Conservation (phyloP, 2,797 vertebrate species). For the Sarcoramphus papa region DNA sequence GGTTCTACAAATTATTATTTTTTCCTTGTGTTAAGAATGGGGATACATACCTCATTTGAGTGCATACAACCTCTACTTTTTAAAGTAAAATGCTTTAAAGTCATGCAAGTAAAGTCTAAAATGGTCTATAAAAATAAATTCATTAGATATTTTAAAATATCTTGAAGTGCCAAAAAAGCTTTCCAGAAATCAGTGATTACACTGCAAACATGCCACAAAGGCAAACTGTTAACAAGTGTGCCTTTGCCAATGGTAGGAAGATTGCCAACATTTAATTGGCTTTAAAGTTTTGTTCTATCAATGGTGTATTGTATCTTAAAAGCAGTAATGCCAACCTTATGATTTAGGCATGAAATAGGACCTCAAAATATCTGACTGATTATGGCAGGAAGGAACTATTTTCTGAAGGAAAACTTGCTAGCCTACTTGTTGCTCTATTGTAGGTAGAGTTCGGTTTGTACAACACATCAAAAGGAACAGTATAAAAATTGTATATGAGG, state of each 20-base stretch:
- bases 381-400: not conserved
- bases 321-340: slow-evolving; percentile 69
- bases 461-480: slow-evolving; percentile 11
- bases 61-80: slow-evolving; percentile 42
- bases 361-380: slow-evolving; percentile 40
- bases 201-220: slow-evolving; percentile 64
- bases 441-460: slow-evolving; percentile 20
- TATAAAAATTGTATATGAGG: not conserved
- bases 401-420: slow-evolving; percentile 48
- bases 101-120: slow-evolving; percentile 59
- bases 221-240: slow-evolving; percentile 72
- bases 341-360: slow-evolving; percentile 46
- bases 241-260: slow-evolving; percentile 68
- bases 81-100: slow-evolving; percentile 44
- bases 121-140: slow-evolving; percentile 70
- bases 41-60: slow-evolving; percentile 42
- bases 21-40: slow-evolving; percentile 55
- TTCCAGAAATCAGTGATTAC: slow-evolving; percentile 72
- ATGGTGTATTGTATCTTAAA: slow-evolving; percentile 70
- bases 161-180: slow-evolving; percentile 68
- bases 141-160: slow-evolving; percentile 71
- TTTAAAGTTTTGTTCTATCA: slow-evolving; percentile 73
- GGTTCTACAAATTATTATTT: slow-evolving; percentile 54
- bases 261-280: slow-evolving; percentile 73
- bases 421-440: not conserved